Base-by-base conservation (phyloP, 2,113 vertebrate genomes). In the Calypte anna region DNA sequence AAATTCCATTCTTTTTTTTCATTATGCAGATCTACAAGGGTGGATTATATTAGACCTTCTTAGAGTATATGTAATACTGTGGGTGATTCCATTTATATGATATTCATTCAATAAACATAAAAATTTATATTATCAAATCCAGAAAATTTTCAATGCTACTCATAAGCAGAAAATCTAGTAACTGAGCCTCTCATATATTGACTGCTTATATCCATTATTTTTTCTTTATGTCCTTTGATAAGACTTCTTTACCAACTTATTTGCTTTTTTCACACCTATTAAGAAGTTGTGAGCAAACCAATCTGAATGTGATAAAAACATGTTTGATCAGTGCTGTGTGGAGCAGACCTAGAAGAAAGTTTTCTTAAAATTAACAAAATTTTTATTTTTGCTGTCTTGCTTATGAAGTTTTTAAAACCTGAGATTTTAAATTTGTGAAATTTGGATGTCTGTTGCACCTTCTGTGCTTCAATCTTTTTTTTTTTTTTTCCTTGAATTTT, bases 261-360 rank as follows among this genome's bases (percentile, higher is more conserved):
- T 91, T 78, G 8, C 7, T 81, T 83, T 90, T 85, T 88, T 88
- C 88, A 58, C 88, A 69, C 55, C 44, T 88, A 78, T 86, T 93
- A 88, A 64, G 76, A 88, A 93, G 61, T 33, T 88, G 76, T 59
- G 76, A 95, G 38, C 19, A 81, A 73, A 8, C 12, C 55, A 78
- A 95, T 82, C 50, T 69, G 48, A 73, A 88, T 31, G 70, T 93
- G 88, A 38, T 78, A 93, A 88, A 88, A 73, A 3, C 2, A 48
- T 21, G 12, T 53, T 64, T 77, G 30, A 63, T 50, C 77, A 54
- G 85, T 59, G 38, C 14, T 64, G 12, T 57, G 17, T 72, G 17
- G 9, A 64, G 15, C 14, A 22, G 5, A 69, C 6, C 12, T 62
- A 61, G 12, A 50, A 64, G 30, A 3, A 69, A 23, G 61, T 44